Evolutionary conservation across 2,797 vertebrate species (phyloP), one percentile per base, ranked within the genome.

Genomic region (Poeciliopsis paucimaculata): DNA sequence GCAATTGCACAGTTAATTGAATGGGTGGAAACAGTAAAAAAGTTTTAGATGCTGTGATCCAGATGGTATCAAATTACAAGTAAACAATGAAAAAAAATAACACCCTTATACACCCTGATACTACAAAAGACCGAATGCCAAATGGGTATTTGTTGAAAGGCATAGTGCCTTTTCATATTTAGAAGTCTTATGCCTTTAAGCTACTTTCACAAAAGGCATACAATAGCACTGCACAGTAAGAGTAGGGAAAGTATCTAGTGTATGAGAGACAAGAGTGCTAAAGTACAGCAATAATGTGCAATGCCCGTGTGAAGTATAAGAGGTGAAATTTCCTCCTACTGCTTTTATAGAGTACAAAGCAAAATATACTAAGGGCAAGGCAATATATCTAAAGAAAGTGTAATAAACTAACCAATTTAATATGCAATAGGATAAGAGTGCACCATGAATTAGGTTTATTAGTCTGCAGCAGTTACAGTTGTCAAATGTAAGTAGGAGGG

Each of bases 341-440:
- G 76, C 76, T 90, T 92, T 91, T 90, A 91, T 85, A 75, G 80
- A 85, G 78, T 77, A 84, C 86, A 85, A 80, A 88, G 66, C 75
- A 51, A 87, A 77, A 90, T 86, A 80, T 84, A 89, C 75, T 66
- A 18, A 34, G 10, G 75, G 70, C 82, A 77, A 80, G 86, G 85
- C 73, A 86, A 82, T 76, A 75, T 12, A 39, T 2, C 47, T 70
- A 72, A 82, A 84, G 64, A 79, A 78, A 76, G 74, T 68, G 47
- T 36, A 84, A 89, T 86, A 90, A 88, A 89, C 62, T 18, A 77
- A 79, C 75, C 45, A 79, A 84, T 82, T 82, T 75, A 83, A 84
- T 64, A 86, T 72, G 83, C 80, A 66, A 74, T 75, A 16, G 80
- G 73, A 86, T 80, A 87, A 86, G 85, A 87, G 81, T 53, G 80